These are phyloP conservation scores for Zoroaster sp. DNA, from an alignment of 53 echinoderm and acorn worm species.

Conservation along the genomic window DNA sequence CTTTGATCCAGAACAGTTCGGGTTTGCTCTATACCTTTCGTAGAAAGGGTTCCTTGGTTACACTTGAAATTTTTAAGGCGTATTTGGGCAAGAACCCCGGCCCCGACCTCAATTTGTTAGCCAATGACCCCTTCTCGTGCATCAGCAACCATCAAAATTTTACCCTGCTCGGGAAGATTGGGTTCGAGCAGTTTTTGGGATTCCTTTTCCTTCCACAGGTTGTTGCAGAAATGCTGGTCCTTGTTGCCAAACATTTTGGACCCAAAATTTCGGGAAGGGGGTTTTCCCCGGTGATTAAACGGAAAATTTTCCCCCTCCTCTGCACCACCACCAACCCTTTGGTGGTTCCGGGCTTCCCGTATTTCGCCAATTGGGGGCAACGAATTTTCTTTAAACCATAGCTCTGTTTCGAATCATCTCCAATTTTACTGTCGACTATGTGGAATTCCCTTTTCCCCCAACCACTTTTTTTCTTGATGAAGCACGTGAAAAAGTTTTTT, in stretches of 20 bases:
- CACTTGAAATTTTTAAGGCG: background rate
- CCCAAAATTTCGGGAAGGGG: slow-evolving; percentile 7
- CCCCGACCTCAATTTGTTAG: slow-evolving; percentile 9
- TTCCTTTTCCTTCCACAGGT: slow-evolving; percentile 22
- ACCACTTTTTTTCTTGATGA: slow-evolving; percentile 6
- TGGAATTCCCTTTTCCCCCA: slow-evolving; percentile 14
- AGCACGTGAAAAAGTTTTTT: slow-evolving; percentile 26
- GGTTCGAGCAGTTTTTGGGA: slow-evolving; percentile 27
- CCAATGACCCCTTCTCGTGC: background rate
- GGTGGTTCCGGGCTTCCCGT: slow-evolving; percentile 25
- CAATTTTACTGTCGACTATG: slow-evolving; percentile 63
- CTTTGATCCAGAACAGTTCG: slow-evolving; percentile 47
- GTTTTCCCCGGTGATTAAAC: slow-evolving; percentile 36
- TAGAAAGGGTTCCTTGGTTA: background rate
- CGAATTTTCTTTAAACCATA: slow-evolving; percentile 63
- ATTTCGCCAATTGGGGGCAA: slow-evolving; percentile 59
- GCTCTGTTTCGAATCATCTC: slow-evolving; percentile 48
- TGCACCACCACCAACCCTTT: slow-evolving; percentile 48
- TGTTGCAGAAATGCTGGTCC: slow-evolving; percentile 50
- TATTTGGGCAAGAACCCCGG: background rate
- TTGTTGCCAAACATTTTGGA: slow-evolving; percentile 18
- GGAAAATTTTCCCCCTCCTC: slow-evolving; percentile 31
- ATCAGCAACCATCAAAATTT: slow-evolving; percentile 36
- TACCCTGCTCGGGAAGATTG: slow-evolving; percentile 12
- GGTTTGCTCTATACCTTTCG: slow-evolving; percentile 6